phyloP scores from a whole-genome alignment of 2,888 invertebrate genomes.

The Hirtodrosophila histrioides region DNA sequence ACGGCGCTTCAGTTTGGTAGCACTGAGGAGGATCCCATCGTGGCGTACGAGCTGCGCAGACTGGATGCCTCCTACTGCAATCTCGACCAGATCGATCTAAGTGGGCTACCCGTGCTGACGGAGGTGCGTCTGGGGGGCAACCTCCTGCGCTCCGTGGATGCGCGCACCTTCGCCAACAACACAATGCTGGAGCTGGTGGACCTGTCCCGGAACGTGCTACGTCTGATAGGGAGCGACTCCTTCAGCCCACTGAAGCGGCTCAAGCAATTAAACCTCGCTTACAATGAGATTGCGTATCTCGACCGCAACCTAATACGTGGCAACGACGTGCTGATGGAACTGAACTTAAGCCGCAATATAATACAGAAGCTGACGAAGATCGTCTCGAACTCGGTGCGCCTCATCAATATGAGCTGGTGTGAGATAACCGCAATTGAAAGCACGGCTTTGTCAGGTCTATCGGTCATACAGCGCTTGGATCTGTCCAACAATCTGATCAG shows the following conservation, averaged over 20 bases:
- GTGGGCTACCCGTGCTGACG: conserved; percentile 87
- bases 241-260: conserved; percentile 87
- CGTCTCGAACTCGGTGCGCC: conserved; percentile 86
- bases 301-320: conserved; percentile 87
- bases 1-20: conserved; percentile 85
- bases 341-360: conserved; percentile 89
- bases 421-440: conserved; percentile 87
- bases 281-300: conserved; percentile 87
- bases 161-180: conserved; percentile 87
- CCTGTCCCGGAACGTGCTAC: conserved; percentile 88
- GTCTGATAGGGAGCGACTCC: conserved; percentile 86
- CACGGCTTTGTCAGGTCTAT: conserved; percentile 86
- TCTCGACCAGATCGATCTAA: conserved; percentile 86
- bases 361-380: conserved; percentile 86
- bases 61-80: conserved; percentile 88
- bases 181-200: conserved; percentile 87
- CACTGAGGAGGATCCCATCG: conserved; percentile 83
- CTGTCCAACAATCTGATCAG: conserved; percentile 88
- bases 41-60: conserved; percentile 85
- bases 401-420: conserved; percentile 88
- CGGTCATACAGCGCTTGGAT: conserved; percentile 87
- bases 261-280: conserved; percentile 88
- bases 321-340: conserved; percentile 86
- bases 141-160: conserved; percentile 86
- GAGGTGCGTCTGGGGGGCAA: conserved; percentile 87